These are phyloP conservation scores for Lophius americanus DNA, from an alignment of 2,797 vertebrate genomes.

Conservation along the genomic window DNA sequence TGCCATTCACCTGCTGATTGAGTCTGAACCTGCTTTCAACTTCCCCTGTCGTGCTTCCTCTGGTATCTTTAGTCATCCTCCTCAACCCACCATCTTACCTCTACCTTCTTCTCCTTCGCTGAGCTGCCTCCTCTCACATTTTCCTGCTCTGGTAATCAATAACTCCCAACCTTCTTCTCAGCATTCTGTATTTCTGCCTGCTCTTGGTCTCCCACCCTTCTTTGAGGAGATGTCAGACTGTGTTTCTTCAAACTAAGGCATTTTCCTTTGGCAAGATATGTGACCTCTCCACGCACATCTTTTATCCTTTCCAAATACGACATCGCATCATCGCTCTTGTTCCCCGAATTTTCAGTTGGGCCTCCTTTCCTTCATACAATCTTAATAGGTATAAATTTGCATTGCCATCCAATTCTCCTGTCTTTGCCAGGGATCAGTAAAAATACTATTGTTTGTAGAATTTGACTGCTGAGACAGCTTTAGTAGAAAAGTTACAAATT, in stretches of 20 bases:
- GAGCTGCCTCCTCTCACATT: conserved; percentile 51
- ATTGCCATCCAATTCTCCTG: conserved; percentile 25
- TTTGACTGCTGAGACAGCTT: conserved; percentile 33
- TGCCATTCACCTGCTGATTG: conserved; percentile 56
- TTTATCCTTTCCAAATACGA: conserved; percentile 7
- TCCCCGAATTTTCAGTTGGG: conserved; percentile 24
- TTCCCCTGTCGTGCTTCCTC: conserved; percentile 52
- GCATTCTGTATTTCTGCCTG: conserved; percentile 56
- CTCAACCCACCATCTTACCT: conserved; percentile 61
- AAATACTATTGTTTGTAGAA: conserved; percentile 30
- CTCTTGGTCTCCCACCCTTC: conserved; percentile 43
- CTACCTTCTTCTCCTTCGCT: conserved; percentile 35
- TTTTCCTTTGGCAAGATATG: conserved; percentile 49
- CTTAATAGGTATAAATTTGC: conserved; percentile 33
- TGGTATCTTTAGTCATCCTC: conserved; percentile 45
- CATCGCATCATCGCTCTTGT: conserved; percentile 32
- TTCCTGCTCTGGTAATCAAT: conserved; percentile 69
- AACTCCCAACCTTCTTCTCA: conserved; percentile 54
- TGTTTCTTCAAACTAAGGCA: conserved; percentile 43
- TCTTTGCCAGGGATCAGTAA: conserved; percentile 25
- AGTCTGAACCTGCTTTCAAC: conserved; percentile 68
- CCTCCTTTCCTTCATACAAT: conserved; percentile 16
- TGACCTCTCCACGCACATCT: conserved; percentile 45
- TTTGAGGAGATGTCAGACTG: conserved; percentile 67
- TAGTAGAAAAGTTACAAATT: conserved; percentile 23